phyloP scores from a whole-genome alignment of 2,888 invertebrate genomes.

The Anarsia innoxiella region DNA sequence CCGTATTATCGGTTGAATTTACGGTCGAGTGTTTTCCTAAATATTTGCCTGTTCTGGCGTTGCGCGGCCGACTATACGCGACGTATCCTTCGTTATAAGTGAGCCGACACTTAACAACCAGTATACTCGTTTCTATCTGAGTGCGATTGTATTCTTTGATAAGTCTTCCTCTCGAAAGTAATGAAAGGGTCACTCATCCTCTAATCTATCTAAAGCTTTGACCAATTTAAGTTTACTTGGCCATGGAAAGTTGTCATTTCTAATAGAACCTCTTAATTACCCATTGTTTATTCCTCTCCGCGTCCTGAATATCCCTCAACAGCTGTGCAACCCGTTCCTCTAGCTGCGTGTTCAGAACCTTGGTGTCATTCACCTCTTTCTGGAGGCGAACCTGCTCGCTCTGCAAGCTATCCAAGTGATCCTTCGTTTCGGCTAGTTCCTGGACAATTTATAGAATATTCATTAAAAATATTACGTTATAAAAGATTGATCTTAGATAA shows the following conservation, averaged over 20 bases:
- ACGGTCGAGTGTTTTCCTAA: background rate
- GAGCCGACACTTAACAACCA: no score
- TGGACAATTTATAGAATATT: conserved; percentile 17
- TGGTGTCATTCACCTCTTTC: conserved; percentile 37
- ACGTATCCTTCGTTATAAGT: no score
- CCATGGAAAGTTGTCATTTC: background rate
- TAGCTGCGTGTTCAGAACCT: conserved; percentile 38
- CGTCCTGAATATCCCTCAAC: conserved; percentile 43
- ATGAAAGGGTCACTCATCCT: background rate
- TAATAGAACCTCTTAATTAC: conserved; percentile 25
- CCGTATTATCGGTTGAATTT: background rate
- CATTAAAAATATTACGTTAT: background rate
- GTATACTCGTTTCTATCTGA: no score
- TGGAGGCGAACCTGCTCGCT: conserved; percentile 48
- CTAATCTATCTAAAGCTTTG: background rate
- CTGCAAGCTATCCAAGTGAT: conserved; percentile 33
- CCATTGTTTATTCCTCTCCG: conserved; percentile 57
- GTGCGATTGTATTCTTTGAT: no score
- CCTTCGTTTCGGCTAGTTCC: conserved; percentile 51
- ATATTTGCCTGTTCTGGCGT: background rate
- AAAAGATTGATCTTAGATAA: background rate
- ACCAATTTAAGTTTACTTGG: background rate
- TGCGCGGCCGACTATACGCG: background rate
- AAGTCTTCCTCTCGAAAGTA: background rate
- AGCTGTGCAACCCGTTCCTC: conserved; percentile 55